Base-by-base conservation (phyloP, 2,797 vertebrate species). In the Stomatorhinus walkeri region DNA sequence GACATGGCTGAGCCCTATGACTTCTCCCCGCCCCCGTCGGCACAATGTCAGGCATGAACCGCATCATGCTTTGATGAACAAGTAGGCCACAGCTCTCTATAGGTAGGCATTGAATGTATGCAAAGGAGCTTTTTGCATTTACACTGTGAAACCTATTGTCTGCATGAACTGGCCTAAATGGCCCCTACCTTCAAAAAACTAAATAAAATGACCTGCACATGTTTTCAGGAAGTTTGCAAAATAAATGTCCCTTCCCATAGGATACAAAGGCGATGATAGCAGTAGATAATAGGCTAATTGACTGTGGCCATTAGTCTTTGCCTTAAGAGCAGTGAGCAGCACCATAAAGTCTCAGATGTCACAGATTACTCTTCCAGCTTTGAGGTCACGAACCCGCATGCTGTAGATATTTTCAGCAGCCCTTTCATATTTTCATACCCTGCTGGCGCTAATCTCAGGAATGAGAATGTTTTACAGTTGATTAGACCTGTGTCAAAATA, bases 11-110 rank as follows among this genome's bases (percentile, higher is more conserved):
- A 86, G 51, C 51, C 51, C 28, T 52, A 2, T 48, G 49, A 28
- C 24, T 32, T 14, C 14, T 24, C 28, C 51, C 85, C 49, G 8
- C 49, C 85, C 85, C 85, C 16, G 10, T 49, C 1, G 8, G 16
- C 85, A 59, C 22, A 59, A 56, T 56, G 85, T 24, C 85, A 87
- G 52, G 49, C 52, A 40, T 28, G 19, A 28, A 36, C 52, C 52
- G 32, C 14, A 86, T 22, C 59, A 89, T 52, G 88, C 88, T 86
- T 72, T 64, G 61, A 16, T 89, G 59, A 36, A 86, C 88, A 89
- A 68, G 83, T 89, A 89, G 88, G 88, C 88, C 88, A 86, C 14
- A 7, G 48, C 14, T 46, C 43, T 84, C 59, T 36, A 72, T 51
- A 43, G 56, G 54, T 56, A 40, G 43, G 36, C 24, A 5, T 86